Evolutionary conservation across 2,113 vertebrate species (phyloP).

Genomic region (Austrofundulus limnaeus): DNA sequence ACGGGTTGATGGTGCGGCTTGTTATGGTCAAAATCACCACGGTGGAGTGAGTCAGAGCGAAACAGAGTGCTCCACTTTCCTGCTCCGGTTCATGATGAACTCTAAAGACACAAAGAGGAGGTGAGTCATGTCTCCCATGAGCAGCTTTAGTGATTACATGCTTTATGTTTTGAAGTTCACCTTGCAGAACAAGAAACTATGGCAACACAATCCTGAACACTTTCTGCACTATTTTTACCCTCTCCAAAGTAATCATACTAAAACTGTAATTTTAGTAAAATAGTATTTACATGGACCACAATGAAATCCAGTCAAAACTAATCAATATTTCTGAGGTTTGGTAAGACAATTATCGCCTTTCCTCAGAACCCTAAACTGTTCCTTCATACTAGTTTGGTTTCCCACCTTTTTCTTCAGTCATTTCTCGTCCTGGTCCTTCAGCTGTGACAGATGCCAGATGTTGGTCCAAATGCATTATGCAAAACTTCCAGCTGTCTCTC

Average conservation of each 20-base stretch:
- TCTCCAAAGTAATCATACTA: not conserved
- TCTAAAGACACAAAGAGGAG: slow-evolving; percentile 17
- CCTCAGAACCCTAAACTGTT: not conserved
- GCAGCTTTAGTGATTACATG: slow-evolving; percentile 46
- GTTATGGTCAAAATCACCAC: slow-evolving; percentile 40
- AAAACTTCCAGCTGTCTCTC: slow-evolving; percentile 52
- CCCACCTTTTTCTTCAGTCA: not conserved
- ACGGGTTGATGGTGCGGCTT: slow-evolving; percentile 35
- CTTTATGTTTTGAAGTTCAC: slow-evolving; percentile 46
- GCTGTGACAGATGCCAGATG: slow-evolving; percentile 54
- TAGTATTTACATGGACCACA: too few relatives aligned
- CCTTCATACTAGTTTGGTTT: not conserved
- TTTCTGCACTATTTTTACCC: not conserved
- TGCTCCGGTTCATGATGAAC: slow-evolving; percentile 33
- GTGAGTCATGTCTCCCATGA: slow-evolving; percentile 53
- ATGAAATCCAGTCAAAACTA: too few relatives aligned
- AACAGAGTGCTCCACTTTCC: slow-evolving; percentile 38
- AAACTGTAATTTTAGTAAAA: too few relatives aligned
- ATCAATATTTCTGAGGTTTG: too few relatives aligned
- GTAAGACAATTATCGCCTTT: too few relatives aligned
- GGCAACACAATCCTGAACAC: not conserved
- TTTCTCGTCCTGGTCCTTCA: slow-evolving; percentile 14
- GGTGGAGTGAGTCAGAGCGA: slow-evolving; percentile 46
- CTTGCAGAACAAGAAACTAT: slow-evolving; percentile 29
- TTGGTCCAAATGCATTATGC: slow-evolving; percentile 55